Conservation (phyloP, 2,888 invertebrate genomes). For the Lithophane semibrunnea region DNA sequence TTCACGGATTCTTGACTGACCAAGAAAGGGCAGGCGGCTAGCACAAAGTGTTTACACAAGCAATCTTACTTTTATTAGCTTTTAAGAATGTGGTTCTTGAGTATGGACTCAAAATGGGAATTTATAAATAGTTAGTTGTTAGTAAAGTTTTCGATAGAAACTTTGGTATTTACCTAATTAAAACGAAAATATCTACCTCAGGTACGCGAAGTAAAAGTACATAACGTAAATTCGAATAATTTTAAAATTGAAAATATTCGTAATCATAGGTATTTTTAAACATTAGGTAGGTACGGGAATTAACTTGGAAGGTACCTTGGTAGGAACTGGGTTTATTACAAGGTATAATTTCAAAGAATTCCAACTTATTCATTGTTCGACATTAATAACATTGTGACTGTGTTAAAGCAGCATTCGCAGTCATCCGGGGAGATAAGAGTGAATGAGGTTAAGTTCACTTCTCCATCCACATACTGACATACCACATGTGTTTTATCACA, state of each 20-base stretch:
- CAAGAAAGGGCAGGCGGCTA: slow-evolving; percentile 70
- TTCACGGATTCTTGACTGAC: slow-evolving; percentile 70
- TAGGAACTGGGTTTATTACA: slow-evolving; percentile 16
- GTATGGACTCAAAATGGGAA: neutral
- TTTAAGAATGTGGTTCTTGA: slow-evolving; percentile 46
- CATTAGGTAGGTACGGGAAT: too few relatives aligned
- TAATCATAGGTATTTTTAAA: neutral
- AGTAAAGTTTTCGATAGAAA: neutral
- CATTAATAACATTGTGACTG: slow-evolving; percentile 44
- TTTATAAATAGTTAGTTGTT: slow-evolving; percentile 11
- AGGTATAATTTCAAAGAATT: neutral
- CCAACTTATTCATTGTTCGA: slow-evolving; percentile 34
- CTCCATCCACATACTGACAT: slow-evolving; percentile 55
- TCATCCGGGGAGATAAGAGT: slow-evolving; percentile 64
- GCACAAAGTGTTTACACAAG: slow-evolving; percentile 60
- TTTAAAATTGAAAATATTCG: neutral
- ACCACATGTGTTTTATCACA: slow-evolving; percentile 46
- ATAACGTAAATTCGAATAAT: neutral
- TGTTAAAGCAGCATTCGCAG: slow-evolving; percentile 50
- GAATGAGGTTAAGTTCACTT: slow-evolving; percentile 73
- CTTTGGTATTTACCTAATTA: neutral
- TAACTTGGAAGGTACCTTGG: neutral
- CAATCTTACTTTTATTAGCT: slow-evolving; percentile 53
- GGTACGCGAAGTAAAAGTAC: neutral
- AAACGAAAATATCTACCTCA: neutral